These are phyloP conservation scores for Melanostoma scalare DNA, from an alignment of 2,888 invertebrate species.

Conservation along the genomic window DNA sequence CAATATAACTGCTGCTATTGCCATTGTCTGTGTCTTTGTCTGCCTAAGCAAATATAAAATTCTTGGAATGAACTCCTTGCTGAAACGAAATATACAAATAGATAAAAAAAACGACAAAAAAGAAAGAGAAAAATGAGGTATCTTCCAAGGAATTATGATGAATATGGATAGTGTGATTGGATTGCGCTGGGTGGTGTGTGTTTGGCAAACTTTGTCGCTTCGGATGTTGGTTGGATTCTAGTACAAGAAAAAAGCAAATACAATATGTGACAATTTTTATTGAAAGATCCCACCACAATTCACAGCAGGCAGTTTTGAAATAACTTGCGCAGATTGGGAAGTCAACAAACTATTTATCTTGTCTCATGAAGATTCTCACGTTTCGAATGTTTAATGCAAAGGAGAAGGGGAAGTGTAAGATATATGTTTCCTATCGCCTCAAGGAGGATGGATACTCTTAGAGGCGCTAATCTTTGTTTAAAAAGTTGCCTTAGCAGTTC, in stretches of 20 bases:
- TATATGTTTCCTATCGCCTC: no score
- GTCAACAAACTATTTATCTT: slow-evolving; percentile 71
- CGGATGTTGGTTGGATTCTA: slow-evolving; percentile 1
- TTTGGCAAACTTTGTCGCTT: slow-evolving; percentile 2
- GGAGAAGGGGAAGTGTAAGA: not conserved
- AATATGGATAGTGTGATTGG: slow-evolving; percentile 58
- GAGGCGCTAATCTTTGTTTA: no score
- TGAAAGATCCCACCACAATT: slow-evolving; percentile 33
- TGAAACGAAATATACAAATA: slow-evolving; percentile 52
- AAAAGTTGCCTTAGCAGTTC: no score
- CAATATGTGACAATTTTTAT: slow-evolving; percentile 55
- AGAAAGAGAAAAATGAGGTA: slow-evolving; percentile 4
- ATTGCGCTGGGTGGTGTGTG: slow-evolving; percentile 27
- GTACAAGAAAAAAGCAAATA: slow-evolving; percentile 10
- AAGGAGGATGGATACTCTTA: no score
- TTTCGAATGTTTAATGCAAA: slow-evolving; percentile 12
- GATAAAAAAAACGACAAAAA: not conserved
- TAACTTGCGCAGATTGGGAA: slow-evolving; percentile 61
- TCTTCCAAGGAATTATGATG: slow-evolving; percentile 69
- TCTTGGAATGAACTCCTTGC: slow-evolving; percentile 70
- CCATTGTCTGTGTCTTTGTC: slow-evolving; percentile 63
- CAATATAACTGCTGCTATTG: slow-evolving; percentile 13
- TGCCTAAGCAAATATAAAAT: slow-evolving; percentile 66
- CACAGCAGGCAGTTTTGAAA: slow-evolving; percentile 14
- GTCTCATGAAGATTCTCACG: slow-evolving; percentile 63